phyloP scores from a whole-genome alignment of 2,888 invertebrate genomes.

The Drosophila diplacantha region DNA sequence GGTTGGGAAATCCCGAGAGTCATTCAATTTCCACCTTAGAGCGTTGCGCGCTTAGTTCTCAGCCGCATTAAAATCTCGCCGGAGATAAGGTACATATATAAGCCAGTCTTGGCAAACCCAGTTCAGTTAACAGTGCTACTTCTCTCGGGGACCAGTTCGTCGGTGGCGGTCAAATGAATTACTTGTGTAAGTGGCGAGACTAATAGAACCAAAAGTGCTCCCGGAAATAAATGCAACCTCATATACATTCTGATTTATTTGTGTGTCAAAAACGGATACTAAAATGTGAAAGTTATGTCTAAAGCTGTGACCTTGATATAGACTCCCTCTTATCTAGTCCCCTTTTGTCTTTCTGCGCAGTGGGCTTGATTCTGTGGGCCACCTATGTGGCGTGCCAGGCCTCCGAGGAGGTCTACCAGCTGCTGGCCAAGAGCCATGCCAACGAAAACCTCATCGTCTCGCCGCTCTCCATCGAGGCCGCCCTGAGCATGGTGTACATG shows the following conservation, averaged over 20 bases:
- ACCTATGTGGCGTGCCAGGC: constrained; percentile 5
- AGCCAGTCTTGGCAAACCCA: constrained; percentile 4
- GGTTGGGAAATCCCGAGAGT: constrained; percentile 19
- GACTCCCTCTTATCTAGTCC: neutral
- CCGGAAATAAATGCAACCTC: neutral
- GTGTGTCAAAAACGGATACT: neutral
- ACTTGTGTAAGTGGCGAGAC: constrained; percentile 27
- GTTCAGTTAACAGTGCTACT: constrained; percentile 15
- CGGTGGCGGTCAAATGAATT: constrained; percentile 13
- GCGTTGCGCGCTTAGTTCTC: constrained; percentile 9
- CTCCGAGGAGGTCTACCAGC: constrained; percentile 18
- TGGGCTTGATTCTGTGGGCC: constrained; percentile 11
- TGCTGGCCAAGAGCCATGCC: constrained; percentile 30
- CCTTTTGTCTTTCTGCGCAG: constrained; percentile 1
- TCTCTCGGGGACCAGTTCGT: constrained; percentile 17
- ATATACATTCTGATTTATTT: neutral
- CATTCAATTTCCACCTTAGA: constrained; percentile 18
- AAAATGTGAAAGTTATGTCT: neutral
- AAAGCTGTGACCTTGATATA: neutral
- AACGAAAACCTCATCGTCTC: constrained; percentile 52
- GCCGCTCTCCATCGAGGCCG: constrained; percentile 81
- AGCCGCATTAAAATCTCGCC: constrained; percentile 3
- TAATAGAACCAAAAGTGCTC: neutral
- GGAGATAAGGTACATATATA: constrained; percentile 13
- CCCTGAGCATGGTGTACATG: constrained; percentile 84